Base-by-base conservation (phyloP, 2,797 vertebrate species). In the Bovichtus variegatus region DNA sequence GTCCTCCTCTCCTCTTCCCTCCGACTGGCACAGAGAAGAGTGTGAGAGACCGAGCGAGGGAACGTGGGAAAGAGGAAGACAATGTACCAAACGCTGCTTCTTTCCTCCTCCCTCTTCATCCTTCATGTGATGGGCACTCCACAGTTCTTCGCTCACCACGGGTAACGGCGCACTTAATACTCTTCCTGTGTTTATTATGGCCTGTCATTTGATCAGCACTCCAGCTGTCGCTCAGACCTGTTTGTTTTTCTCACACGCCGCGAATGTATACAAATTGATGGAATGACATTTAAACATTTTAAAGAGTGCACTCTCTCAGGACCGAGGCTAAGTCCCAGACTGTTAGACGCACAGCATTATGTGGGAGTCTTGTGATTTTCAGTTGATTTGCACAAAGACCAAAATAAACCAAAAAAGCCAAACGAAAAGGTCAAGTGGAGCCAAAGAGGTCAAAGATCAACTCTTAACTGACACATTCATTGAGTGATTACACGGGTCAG, bases 71-170 rank as follows among this genome's bases (percentile, higher is more conserved):
- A 84, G 74, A 82, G 78, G 89, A 86, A 89, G 92, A 94, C 75
- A 3, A 95, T 95, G 95, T 91, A 91, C 91, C 86, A 84, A 80
- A 64, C 54, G n/a, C 82, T 95, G 61, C 92, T 95, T 15, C 89
- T 95, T 19, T 93, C 90, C 73, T 93, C 92, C 80, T 92, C 92
- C 89, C 90, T 96, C 80, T 87, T 96, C 86, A 78, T 94, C 85
- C 90, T 96, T 43, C 92, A 93, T 36, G 93, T 87, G 82, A 91
- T 90, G 85, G 91, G 82, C 89, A 89, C 85, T 27, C 80, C 91
- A 65, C 94, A 94, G 71, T 78, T 88, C 87, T 75, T 82, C 51
- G 36, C 85, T 89, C 94, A 94, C 76, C 92, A 93, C 6, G 95
- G 95, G 95, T 96, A 95, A 92, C 38, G 0, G 74, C 75, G 67